Evolutionary conservation across 2,797 vertebrate genomes (phyloP).

Genomic region (Champsocephalus gunnari): DNA sequence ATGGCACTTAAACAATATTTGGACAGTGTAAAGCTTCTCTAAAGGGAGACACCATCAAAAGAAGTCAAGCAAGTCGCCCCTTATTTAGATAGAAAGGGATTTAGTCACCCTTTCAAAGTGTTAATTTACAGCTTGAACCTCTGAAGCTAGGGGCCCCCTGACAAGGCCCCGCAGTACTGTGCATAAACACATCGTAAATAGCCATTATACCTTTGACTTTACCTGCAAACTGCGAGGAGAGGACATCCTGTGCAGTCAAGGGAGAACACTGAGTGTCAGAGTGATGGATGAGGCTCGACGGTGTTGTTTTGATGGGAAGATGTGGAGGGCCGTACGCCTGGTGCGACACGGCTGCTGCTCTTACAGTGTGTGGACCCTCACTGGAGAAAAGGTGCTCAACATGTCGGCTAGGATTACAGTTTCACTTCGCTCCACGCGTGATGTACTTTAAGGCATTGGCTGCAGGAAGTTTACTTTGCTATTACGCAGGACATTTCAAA

Average conservation of each 20-base stretch:
- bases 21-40: neutral
- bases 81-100: slow-evolving; percentile 21
- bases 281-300: slow-evolving; percentile 64
- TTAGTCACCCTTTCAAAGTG: slow-evolving; percentile 22
- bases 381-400: neutral
- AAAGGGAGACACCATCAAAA: slow-evolving; percentile 13
- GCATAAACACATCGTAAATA: slow-evolving; percentile 58
- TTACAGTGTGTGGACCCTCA: neutral
- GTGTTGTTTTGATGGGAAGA: slow-evolving; percentile 56
- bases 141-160: slow-evolving; percentile 29
- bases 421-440: neutral
- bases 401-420: slow-evolving; percentile 13
- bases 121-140: slow-evolving; percentile 34
- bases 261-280: slow-evolving; percentile 45
- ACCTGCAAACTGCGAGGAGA: slow-evolving; percentile 41
- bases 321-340: slow-evolving; percentile 42
- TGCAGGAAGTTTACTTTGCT: neutral
- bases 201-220: slow-evolving; percentile 59
- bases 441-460: neutral
- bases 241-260: slow-evolving; percentile 63
- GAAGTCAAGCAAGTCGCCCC: slow-evolving; percentile 13
- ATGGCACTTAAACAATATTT: neutral
- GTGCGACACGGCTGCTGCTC: slow-evolving; percentile 3
- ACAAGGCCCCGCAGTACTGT: slow-evolving; percentile 27
- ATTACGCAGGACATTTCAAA: slow-evolving; percentile 2